Conservation (phyloP, 2,113 vertebrate species). For the Daphoenositta chrysoptera region DNA sequence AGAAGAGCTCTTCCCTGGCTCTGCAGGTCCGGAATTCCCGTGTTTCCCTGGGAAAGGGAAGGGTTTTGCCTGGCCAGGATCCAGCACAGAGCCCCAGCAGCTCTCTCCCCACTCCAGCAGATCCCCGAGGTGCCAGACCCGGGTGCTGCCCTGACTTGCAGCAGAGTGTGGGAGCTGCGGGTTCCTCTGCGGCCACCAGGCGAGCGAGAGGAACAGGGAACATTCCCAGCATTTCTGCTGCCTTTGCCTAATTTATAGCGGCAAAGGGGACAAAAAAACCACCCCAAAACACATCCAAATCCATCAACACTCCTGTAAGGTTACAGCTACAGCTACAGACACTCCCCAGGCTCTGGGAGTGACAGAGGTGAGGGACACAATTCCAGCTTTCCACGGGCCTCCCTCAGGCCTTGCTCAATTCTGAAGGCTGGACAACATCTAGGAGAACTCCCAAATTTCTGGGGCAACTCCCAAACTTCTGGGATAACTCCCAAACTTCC, state of each 20-base stretch:
- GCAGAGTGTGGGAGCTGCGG: background rate
- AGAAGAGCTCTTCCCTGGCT: background rate
- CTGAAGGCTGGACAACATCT: background rate
- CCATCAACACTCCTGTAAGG: background rate
- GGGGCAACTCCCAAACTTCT: background rate
- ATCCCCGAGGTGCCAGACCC: background rate
- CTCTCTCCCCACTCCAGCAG: background rate
- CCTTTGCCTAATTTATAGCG: accelerated
- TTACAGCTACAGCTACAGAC: background rate
- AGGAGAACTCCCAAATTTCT: background rate
- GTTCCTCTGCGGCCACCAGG: background rate
- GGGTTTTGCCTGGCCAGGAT: background rate
- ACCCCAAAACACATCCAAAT: background rate
- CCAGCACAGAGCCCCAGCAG: background rate
- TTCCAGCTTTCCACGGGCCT: background rate
- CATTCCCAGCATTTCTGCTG: background rate
- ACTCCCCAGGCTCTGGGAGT: background rate
- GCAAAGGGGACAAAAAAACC: background rate
- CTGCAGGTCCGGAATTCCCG: accelerated
- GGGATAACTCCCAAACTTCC: background rate
- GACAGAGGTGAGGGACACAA: background rate
- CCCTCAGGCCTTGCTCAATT: background rate
- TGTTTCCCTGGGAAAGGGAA: background rate
- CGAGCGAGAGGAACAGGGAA: accelerated
- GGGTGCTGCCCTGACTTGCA: background rate